These are phyloP conservation scores for Drosophila prolongata DNA, from an alignment of 2,888 invertebrate genomes.

Conservation along the genomic window DNA sequence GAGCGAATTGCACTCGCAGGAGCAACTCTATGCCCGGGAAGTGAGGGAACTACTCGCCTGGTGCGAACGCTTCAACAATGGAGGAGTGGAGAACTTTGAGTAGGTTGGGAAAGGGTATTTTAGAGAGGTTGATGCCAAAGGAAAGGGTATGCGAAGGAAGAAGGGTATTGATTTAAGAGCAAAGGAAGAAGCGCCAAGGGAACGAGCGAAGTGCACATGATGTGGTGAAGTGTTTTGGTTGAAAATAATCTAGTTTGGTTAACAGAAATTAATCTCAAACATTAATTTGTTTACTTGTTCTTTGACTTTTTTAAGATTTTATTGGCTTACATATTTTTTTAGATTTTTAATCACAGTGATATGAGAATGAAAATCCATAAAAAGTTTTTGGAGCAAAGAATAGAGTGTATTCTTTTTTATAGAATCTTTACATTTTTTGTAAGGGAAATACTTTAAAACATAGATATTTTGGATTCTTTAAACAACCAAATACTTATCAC, in stretches of 20 bases:
- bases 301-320: too few relatives aligned
- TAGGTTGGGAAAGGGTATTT: constrained; percentile 30
- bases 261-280: too few relatives aligned
- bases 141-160: constrained; percentile 4
- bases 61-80: constrained; percentile 82
- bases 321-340: too few relatives aligned
- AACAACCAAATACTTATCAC: too few relatives aligned
- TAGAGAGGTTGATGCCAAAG: not conserved
- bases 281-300: too few relatives aligned
- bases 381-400: too few relatives aligned
- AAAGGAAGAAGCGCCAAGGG: constrained; percentile 9
- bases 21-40: constrained; percentile 78
- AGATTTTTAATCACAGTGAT: too few relatives aligned
- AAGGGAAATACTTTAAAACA: too few relatives aligned
- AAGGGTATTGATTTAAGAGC: constrained; percentile 6
- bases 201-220: not conserved
- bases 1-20: constrained; percentile 52
- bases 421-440: too few relatives aligned
- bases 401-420: too few relatives aligned
- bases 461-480: too few relatives aligned
- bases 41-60: constrained; percentile 80
- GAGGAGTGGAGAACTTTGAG: constrained; percentile 77
- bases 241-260: not conserved
- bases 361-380: too few relatives aligned
- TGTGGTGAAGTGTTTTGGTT: not conserved